Evolutionary conservation across 2,888 invertebrate species (phyloP), one percentile per base, ranked within the genome.

Genomic region (Molorchus minor): DNA sequence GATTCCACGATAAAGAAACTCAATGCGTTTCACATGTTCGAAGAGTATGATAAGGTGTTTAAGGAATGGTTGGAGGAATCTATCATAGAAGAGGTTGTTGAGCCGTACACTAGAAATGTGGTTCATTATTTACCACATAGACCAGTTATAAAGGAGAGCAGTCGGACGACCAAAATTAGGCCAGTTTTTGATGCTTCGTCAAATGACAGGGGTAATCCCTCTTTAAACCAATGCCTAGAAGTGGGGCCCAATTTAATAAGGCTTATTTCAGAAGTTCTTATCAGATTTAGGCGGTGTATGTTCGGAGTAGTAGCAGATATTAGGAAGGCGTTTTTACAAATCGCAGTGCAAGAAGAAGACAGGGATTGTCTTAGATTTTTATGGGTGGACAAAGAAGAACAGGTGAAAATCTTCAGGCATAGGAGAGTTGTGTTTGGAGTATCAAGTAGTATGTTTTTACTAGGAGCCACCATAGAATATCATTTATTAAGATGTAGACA

Each of bases 171-270:
- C 2, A 40, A 45, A 21, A 58, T 71, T 8, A 45, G 72, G 15
- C 72, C 72, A 0, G 72, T 74, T 2, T 73, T 74, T 30, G 72
- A 73, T 51, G 72, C 71, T 0, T 75, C 72, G 1, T 67, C 71
- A 1, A 38, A 44, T 16, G 62, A 57, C 29, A 67, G 65, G 20
- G 62, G 57, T 2, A 54, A 56, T 8, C 69, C 68, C 2, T 69
- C 71, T 3, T 40, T 75, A 4, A 75, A 73, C 51, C 57, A 68
- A 13, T 70, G 69, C 47, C 19, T 65, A 3, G 62, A 66, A 36
- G 65, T 58, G 29, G 62, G 62, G 3, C 44, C 41, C 13, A 61
- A 67, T 21, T 20, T 54, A 25, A 69, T 69, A 45, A 56, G 56
- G 25, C 7, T 40, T 4, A 60, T 62, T n/a, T 57, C 56, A 5